These are phyloP conservation scores for Acanthopagrus latus DNA, from an alignment of 2,797 vertebrate species.

Conservation along the genomic window DNA sequence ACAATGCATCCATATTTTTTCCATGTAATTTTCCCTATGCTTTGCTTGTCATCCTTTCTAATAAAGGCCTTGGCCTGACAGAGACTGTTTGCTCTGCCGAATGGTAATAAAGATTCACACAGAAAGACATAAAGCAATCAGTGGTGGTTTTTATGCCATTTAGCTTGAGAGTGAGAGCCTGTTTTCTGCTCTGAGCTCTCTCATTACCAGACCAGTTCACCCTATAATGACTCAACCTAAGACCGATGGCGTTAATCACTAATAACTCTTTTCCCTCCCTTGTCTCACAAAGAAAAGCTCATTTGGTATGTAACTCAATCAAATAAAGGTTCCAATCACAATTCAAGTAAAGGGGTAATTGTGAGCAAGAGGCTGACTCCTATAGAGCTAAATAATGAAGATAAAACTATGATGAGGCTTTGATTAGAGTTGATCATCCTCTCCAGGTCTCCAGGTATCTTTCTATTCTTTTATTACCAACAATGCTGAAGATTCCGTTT, in stretches of 20 bases:
- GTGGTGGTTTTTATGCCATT: constrained; percentile 76
- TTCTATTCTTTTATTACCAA: neutral
- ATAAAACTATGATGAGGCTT: constrained; percentile 10
- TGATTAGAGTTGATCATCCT: neutral
- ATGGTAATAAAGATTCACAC: constrained; percentile 72
- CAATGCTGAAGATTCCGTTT: neutral
- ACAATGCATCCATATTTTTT: neutral
- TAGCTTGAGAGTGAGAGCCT: constrained; percentile 66
- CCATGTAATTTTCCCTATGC: neutral
- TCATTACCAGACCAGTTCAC: constrained; percentile 76
- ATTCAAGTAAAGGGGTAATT: neutral
- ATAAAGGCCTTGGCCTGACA: constrained; percentile 52
- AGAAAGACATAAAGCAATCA: constrained; percentile 66
- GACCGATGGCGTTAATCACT: constrained; percentile 56
- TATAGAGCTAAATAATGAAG: neutral
- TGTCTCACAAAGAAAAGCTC: constrained; percentile 34
- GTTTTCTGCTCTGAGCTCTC: constrained; percentile 67
- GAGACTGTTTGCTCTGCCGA: constrained; percentile 44
- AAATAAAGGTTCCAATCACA: constrained; percentile 25
- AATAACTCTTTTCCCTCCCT: constrained; percentile 40
- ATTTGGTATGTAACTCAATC: constrained; percentile 57
- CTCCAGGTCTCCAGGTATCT: neutral
- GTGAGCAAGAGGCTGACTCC: neutral
- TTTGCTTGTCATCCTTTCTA: constrained; percentile 16
- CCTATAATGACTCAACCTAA: constrained; percentile 65